A percentile compares a stretch with the other conserved stretches of the same genome.
Conservation (phyloP, 2,888 invertebrate species). For the Clanis bilineata region DNA sequence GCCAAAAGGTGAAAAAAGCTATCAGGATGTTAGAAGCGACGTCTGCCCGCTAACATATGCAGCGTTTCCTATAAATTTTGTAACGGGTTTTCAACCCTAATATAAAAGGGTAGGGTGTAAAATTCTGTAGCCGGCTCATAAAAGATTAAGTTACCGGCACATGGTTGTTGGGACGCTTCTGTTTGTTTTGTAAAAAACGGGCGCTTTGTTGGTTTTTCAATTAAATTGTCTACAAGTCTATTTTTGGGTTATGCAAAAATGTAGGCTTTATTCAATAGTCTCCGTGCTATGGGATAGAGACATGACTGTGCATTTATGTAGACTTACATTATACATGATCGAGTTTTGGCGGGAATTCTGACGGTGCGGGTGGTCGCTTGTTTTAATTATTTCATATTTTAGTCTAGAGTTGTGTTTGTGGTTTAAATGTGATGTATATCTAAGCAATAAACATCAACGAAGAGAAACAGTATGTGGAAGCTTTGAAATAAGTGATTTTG, state of each 20-base stretch:
- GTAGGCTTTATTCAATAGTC: too few species aligned
- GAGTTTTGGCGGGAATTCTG: too few species aligned
- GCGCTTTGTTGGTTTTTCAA: not conserved
- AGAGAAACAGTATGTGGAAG: too few species aligned
- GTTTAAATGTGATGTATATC: too few species aligned
- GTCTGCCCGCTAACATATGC: constrained; percentile 5
- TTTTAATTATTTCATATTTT: too few species aligned
- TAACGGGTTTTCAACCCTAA: not conserved
- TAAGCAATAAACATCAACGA: too few species aligned
- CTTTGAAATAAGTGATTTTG: too few species aligned
- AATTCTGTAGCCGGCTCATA: not conserved
- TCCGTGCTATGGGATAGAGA: too few species aligned
- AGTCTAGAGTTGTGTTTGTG: too few species aligned
- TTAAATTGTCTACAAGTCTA: not conserved
- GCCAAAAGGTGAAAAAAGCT: not conserved
- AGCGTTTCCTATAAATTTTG: not conserved
- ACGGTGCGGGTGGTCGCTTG: too few species aligned
- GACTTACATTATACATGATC: too few species aligned
- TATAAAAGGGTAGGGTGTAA: not conserved
- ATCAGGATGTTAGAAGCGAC: constrained; percentile 6
- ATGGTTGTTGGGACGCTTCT: constrained; percentile 6
- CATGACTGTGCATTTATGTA: too few species aligned
- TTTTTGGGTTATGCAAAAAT: not conserved
- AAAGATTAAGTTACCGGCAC: constrained; percentile 3
- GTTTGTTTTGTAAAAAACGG: not conserved